Evolutionary conservation across 2,113 vertebrate species (phyloP).

Genomic region (Illadopsis cleaveri): DNA sequence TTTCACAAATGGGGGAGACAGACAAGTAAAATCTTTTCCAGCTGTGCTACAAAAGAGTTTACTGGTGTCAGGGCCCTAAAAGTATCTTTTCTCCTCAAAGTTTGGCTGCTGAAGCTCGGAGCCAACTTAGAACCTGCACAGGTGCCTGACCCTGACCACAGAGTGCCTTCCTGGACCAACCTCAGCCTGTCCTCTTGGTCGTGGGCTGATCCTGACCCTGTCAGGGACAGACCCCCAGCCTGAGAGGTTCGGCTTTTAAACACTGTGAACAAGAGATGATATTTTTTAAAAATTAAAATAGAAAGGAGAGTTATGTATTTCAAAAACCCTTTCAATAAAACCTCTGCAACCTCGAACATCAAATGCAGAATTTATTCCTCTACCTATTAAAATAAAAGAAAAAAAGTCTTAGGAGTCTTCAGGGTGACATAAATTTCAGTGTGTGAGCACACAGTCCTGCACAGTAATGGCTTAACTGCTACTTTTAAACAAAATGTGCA

Average conservation of each 20-base stretch:
- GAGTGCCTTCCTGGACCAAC: background rate
- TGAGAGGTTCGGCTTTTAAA: background rate
- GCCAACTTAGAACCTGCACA: rapidly evolving
- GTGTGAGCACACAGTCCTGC: background rate
- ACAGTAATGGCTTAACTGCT: background rate
- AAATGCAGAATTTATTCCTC: background rate
- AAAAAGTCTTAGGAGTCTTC: background rate
- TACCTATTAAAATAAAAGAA: background rate
- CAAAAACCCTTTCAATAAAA: background rate
- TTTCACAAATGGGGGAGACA: background rate
- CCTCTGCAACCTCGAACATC: background rate
- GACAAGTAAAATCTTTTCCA: background rate
- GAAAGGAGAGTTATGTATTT: background rate
- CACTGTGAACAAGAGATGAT: background rate
- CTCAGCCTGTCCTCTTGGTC: rapidly evolving
- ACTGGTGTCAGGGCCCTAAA: background rate
- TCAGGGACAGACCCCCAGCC: background rate
- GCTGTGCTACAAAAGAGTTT: background rate
- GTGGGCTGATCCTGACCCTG: background rate
- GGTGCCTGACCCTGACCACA: background rate
- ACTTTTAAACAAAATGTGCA: background rate
- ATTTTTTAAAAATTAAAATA: background rate
- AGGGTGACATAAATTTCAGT: background rate
- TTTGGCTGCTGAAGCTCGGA: background rate
- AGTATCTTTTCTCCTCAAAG: background rate